Evolutionary conservation across 1,140 invertebrate genomes (phyloP).

Genomic region (Drosophila insularis): DNA sequence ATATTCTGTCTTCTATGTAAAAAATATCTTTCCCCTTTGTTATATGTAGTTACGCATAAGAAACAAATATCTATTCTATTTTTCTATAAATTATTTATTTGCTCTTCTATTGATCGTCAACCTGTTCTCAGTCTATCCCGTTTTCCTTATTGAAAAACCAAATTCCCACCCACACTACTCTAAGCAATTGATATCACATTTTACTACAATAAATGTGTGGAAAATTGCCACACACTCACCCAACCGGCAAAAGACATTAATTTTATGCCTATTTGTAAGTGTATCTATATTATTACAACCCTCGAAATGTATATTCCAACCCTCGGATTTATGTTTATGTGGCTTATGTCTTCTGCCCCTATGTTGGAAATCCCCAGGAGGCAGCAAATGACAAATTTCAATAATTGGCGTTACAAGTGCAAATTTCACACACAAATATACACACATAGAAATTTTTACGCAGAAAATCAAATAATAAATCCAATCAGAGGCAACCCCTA

Average conservation of each 20-base stretch:
- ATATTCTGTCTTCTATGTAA: too few species aligned
- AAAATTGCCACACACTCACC: conserved; percentile 67
- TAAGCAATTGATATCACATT: conserved; percentile 64
- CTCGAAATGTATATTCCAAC: conserved; percentile 15
- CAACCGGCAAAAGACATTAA: conserved; percentile 56
- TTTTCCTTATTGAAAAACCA: conserved; percentile 4
- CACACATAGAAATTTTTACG: conserved; percentile 29
- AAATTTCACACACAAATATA: conserved; percentile 47
- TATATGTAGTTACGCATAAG: too few species aligned
- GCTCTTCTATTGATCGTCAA: conserved; percentile 26
- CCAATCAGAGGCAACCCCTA: conserved; percentile 45
- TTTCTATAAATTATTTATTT: too few species aligned
- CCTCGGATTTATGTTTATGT: conserved; percentile 12
- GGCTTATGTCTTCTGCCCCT: conserved; percentile 16
- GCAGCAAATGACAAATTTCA: conserved; percentile 47
- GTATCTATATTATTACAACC: conserved; percentile 13
- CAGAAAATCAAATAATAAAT: conserved; percentile 32
- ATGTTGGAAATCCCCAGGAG: conserved; percentile 51
- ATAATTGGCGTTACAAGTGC: conserved; percentile 75
- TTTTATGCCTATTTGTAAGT: conserved; percentile 75
- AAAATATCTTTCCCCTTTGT: too few species aligned
- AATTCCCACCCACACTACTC: conserved; percentile 63
- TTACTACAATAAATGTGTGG: conserved; percentile 58
- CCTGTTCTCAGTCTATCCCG: conserved; percentile 25
- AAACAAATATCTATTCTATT: too few species aligned